Conservation (phyloP, 2,113 vertebrate genomes). For the Geococcyx californianus region DNA sequence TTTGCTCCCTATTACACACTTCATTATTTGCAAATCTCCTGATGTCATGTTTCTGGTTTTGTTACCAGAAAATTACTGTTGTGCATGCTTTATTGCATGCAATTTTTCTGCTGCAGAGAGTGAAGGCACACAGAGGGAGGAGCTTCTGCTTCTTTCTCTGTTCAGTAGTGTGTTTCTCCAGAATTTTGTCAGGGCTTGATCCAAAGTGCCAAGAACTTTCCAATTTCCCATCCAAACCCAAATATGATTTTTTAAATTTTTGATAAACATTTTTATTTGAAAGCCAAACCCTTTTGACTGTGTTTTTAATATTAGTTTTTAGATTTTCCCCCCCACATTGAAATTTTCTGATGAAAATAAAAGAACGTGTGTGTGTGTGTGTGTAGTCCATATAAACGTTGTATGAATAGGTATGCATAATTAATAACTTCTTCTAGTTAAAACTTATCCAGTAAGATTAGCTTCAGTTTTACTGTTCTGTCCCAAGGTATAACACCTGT, state of each 20-base stretch:
- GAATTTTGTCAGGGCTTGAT: neutral
- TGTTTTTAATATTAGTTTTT: neutral
- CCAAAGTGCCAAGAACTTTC: neutral
- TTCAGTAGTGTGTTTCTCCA: neutral
- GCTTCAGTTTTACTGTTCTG: neutral
- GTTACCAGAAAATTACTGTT: neutral
- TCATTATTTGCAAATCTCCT: neutral
- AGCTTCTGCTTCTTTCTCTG: neutral
- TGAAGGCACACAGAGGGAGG: neutral
- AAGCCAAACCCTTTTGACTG: neutral
- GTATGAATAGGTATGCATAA: neutral
- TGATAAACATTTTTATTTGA: neutral
- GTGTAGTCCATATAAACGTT: neutral
- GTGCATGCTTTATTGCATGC: neutral
- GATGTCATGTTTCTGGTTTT: neutral
- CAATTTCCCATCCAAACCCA: neutral
- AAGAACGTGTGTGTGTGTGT: fast-evolving
- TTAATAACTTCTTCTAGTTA: neutral
- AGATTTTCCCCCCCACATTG: neutral
- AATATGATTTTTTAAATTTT: neutral
- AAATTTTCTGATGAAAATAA: neutral
- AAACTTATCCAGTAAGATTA: neutral
- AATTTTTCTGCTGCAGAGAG: neutral
- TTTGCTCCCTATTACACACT: neutral
- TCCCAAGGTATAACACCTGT: neutral